phyloP scores from a whole-genome alignment of 2,113 vertebrate genomes.

The Oreochromis aureus region DNA sequence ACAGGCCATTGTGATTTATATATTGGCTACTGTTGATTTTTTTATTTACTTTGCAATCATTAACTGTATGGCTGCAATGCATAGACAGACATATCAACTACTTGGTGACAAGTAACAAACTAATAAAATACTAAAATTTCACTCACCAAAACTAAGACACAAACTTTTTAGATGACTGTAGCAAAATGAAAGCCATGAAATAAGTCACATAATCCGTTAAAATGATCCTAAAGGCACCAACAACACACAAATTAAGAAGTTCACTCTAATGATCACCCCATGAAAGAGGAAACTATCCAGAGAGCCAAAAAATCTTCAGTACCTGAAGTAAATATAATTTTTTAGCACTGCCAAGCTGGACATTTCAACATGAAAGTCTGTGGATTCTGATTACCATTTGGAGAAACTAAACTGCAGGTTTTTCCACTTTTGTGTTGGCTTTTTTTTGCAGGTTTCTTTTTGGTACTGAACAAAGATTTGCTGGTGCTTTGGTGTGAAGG shows the following conservation, averaged over 20 bases:
- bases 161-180: not conserved
- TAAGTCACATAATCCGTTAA: not conserved
- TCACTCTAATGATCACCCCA: not conserved
- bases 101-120: not conserved
- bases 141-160: not conserved
- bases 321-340: not conserved
- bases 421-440: not conserved
- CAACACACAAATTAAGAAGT: not conserved
- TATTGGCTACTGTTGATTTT: not conserved
- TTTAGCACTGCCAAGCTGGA: not conserved
- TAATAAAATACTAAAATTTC: not conserved
- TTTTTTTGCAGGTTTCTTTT: not conserved
- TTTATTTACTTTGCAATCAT: not conserved
- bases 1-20: not conserved
- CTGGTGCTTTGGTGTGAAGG: not conserved
- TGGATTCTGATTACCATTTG: not conserved
- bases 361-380: not conserved
- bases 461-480: not conserved
- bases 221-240: not conserved
- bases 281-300: not conserved
- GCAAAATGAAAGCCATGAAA: not conserved
- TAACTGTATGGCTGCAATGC: not conserved
- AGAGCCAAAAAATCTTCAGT: not conserved
- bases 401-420: not conserved
- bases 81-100: not conserved